Conservation (phyloP, 2,888 invertebrate species). For the Chaetogeoica ovagalla region DNA sequence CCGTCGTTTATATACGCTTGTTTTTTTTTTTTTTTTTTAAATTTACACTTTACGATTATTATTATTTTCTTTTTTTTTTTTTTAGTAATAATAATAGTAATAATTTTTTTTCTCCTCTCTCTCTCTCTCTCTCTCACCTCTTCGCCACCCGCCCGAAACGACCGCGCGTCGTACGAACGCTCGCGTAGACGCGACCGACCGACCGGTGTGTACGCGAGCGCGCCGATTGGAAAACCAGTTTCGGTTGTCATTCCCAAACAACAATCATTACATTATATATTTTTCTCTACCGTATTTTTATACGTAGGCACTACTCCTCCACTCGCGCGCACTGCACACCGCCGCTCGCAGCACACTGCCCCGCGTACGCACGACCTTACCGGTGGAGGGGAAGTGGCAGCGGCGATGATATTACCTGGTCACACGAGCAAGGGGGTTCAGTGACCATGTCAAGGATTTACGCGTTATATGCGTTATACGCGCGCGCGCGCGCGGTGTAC, state of each 20-base stretch:
- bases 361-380: conserved; percentile 37
- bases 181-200: too few species aligned
- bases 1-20: too few species aligned
- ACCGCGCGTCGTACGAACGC: too few species aligned
- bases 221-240: conserved; percentile 13
- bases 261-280: conserved; percentile 29
- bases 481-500: not conserved
- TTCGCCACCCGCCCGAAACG: too few species aligned
- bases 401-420: conserved; percentile 47
- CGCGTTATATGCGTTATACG: not conserved
- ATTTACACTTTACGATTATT: too few species aligned
- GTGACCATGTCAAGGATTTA: conserved; percentile 53
- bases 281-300: conserved; percentile 3
- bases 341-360: conserved; percentile 2
- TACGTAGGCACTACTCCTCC: too few species aligned
- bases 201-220: too few species aligned
- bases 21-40: too few species aligned
- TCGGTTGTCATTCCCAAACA: conserved; percentile 45
- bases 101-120: too few species aligned
- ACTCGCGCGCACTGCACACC: not conserved
- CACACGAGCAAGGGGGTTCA: conserved; percentile 41
- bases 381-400: not conserved
- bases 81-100: too few species aligned
- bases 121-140: too few species aligned
- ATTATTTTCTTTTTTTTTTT: too few species aligned